Conservation (phyloP, 2,797 vertebrate genomes). For the Phrynocephalus vlangalii region DNA sequence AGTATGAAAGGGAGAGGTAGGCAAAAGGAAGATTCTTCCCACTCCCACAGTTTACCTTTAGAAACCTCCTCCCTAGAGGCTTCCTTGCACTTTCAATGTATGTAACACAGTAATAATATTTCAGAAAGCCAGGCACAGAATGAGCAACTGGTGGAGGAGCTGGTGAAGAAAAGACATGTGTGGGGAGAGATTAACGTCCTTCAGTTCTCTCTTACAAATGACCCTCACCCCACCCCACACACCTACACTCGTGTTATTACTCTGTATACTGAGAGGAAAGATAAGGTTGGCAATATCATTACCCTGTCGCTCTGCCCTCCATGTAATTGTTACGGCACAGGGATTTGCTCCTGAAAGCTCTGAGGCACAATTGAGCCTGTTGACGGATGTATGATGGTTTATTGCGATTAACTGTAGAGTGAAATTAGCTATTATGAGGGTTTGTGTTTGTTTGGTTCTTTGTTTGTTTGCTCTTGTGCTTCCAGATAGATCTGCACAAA, state of each 20-base stretch:
- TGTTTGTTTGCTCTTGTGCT: neutral
- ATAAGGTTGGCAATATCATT: neutral
- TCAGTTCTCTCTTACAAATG: neutral
- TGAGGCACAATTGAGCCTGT: neutral
- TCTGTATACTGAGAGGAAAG: neutral
- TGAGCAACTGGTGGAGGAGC: neutral
- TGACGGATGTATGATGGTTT: neutral
- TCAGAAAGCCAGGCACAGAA: neutral
- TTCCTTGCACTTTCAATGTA: neutral
- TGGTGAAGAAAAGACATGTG: neutral
- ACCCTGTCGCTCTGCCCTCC: neutral
- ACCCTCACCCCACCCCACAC: neutral
- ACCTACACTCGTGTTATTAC: neutral
- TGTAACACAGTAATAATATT: neutral
- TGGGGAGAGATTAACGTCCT: neutral
- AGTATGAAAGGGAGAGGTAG: neutral
- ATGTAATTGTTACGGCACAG: neutral
- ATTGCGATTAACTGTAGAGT: neutral
- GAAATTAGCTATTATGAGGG: slow-evolving; percentile 12
- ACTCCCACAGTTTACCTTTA: no score
- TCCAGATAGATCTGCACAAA: slow-evolving; percentile 1
- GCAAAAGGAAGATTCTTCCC: neutral
- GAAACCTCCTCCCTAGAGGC: neutral
- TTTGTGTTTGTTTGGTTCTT: slow-evolving; percentile 1
- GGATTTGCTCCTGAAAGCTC: neutral